Conservation (phyloP, 2,888 invertebrate species). For the Gibbula magus region DNA sequence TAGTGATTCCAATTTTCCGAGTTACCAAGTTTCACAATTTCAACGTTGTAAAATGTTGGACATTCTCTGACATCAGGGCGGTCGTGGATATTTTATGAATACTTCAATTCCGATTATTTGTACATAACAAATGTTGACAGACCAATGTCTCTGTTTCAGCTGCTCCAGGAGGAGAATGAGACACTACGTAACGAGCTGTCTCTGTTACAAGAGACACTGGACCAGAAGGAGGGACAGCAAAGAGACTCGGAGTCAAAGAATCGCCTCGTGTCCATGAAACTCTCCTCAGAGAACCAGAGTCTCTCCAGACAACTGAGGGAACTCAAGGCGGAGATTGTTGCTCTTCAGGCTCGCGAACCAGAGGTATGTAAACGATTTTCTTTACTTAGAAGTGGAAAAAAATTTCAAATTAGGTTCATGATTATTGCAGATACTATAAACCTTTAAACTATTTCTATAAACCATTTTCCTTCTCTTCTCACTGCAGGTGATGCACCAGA, state of each 20-base stretch:
- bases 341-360: slow-evolving; percentile 60
- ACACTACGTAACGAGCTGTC: slow-evolving; percentile 46
- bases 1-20: too few species aligned
- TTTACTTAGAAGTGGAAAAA: too few species aligned
- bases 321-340: slow-evolving; percentile 53
- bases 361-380: slow-evolving; percentile 46
- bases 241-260: slow-evolving; percentile 31
- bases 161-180: slow-evolving; percentile 56
- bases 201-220: slow-evolving; percentile 21
- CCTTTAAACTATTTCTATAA: too few species aligned
- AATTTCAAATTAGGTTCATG: too few species aligned
- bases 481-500: slow-evolving; percentile 59
- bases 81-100: too few species aligned
- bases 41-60: too few species aligned
- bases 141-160: slow-evolving; percentile 36
- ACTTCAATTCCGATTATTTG: too few species aligned
- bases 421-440: too few species aligned
- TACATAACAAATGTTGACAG: too few species aligned
- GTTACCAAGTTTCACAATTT: too few species aligned
- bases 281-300: slow-evolving; percentile 46
- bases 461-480: background rate
- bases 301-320: slow-evolving; percentile 47
- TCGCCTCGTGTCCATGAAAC: slow-evolving; percentile 36
- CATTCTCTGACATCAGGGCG: too few species aligned
- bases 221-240: slow-evolving; percentile 38